phyloP scores from a whole-genome alignment of 2,113 vertebrate species.

The Oreochromis spilurus region DNA sequence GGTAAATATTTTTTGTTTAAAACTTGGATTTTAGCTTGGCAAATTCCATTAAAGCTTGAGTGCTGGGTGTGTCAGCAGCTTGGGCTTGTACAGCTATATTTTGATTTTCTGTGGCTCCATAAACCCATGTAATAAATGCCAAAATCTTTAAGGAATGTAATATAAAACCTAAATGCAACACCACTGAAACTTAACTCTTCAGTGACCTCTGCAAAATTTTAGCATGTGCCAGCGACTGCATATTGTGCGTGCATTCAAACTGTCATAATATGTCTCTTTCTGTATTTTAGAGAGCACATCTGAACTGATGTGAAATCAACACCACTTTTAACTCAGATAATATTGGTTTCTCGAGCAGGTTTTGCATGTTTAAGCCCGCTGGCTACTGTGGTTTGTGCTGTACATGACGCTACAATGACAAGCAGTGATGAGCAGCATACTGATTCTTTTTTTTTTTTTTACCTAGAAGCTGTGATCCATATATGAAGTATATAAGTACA shows the following conservation, averaged over 20 bases:
- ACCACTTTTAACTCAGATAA: not conserved
- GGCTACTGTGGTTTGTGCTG: not conserved
- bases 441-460: not conserved
- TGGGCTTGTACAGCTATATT: not conserved
- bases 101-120: not conserved
- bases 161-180: not conserved
- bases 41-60: not conserved
- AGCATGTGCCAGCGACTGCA: not conserved
- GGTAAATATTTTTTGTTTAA: fast-evolving
- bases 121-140: not conserved
- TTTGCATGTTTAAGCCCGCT: not conserved
- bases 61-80: not conserved
- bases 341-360: not conserved
- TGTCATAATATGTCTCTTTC: not conserved
- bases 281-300: not conserved
- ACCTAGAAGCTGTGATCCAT: not conserved
- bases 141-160: not conserved
- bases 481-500: not conserved
- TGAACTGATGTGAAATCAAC: not conserved
- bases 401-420: not conserved
- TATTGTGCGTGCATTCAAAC: not conserved
- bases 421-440: not conserved
- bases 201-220: not conserved
- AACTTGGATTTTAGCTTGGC: not conserved
- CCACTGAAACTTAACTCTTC: not conserved